Conservation (phyloP, 1,140 invertebrate species). For the Dendrolimus punctatus region DNA sequence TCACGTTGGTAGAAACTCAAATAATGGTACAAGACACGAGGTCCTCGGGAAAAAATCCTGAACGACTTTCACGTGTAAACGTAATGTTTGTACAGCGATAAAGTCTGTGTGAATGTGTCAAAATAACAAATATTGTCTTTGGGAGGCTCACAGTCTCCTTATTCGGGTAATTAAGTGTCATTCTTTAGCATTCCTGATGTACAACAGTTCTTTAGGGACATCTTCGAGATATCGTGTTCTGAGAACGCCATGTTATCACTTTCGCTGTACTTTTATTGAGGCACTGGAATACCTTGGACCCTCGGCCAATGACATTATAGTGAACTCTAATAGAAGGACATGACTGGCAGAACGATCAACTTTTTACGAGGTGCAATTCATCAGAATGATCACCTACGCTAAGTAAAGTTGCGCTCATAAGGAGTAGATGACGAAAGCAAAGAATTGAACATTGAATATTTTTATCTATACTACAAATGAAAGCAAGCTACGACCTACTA, state of each 20-base stretch:
- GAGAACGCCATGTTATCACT: not conserved
- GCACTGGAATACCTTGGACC: too few species aligned
- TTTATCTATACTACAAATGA: too few species aligned
- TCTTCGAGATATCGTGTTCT: not conserved
- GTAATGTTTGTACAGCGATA: conserved; percentile 64
- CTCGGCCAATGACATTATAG: too few species aligned
- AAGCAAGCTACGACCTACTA: too few species aligned
- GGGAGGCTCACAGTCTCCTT: conserved; percentile 28
- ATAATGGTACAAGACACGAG: conserved; percentile 32
- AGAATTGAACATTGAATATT: too few species aligned
- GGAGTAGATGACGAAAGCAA: too few species aligned
- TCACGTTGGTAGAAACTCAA: conserved; percentile 64
- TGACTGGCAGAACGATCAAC: too few species aligned
- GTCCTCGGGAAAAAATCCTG: conserved; percentile 49
- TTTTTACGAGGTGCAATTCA: too few species aligned
- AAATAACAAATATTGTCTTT: conserved; percentile 67
- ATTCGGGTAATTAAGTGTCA: conserved; percentile 39
- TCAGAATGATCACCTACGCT: too few species aligned
- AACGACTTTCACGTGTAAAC: conserved; percentile 66
- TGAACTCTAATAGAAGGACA: too few species aligned
- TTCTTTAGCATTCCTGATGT: conserved; percentile 12
- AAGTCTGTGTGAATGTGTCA: conserved; percentile 69
- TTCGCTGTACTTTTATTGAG: too few species aligned
- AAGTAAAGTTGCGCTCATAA: too few species aligned
- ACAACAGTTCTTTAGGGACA: not conserved